Conservation (phyloP, 2,113 vertebrate species). For the Baryphthengus martii region DNA sequence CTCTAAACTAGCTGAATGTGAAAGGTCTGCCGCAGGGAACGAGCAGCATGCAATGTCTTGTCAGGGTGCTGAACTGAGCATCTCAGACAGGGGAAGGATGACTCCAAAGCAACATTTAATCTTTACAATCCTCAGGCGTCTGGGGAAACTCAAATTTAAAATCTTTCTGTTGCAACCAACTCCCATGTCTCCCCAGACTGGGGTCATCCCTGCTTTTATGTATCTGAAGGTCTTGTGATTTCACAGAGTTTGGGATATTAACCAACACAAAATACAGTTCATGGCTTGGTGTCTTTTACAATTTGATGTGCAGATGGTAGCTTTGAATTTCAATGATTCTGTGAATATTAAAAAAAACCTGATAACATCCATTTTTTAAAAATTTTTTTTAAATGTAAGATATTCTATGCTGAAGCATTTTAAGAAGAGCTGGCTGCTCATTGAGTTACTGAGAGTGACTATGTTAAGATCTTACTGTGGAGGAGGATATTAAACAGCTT, state of each 20-base stretch:
- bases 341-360: not conserved
- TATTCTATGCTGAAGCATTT: not conserved
- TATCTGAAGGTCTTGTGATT: not conserved
- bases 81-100: not conserved
- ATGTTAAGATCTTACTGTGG: not conserved
- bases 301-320: not conserved
- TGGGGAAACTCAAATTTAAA: constrained; percentile 13
- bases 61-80: not conserved
- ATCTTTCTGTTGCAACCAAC: not conserved
- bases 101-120: not conserved
- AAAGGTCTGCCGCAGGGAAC: not conserved
- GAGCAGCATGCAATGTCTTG: not conserved
- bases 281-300: not conserved
- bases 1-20: not conserved
- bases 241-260: not conserved
- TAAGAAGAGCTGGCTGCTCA: not conserved
- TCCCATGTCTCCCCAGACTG: not conserved
- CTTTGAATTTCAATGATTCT: not conserved
- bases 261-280: not conserved
- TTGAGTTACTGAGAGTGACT: not conserved
- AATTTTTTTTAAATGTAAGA: not conserved
- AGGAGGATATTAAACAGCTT: not conserved
- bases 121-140: not conserved
- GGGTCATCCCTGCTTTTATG: not conserved
- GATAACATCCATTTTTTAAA: not conserved